Conservation (phyloP, 2,113 vertebrate species). For the Prunella fulvescens region DNA sequence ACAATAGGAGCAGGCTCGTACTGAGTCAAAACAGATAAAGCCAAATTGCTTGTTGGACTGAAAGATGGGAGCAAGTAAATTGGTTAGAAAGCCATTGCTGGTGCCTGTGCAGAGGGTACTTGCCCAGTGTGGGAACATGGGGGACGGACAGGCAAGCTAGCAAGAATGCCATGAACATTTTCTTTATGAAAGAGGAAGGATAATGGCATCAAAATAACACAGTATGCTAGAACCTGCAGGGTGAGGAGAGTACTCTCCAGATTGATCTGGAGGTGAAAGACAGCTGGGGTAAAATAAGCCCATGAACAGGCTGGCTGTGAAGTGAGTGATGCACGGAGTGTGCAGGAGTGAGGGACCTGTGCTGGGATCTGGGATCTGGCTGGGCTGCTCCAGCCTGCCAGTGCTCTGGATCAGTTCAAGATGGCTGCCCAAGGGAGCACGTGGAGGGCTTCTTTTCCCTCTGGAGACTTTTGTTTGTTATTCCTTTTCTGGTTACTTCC, state of each 20-base stretch:
- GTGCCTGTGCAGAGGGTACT: neutral
- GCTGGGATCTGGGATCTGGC: neutral
- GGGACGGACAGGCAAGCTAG: neutral
- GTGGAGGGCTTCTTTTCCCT: neutral
- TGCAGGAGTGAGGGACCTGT: neutral
- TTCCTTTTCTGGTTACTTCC: constrained; percentile 46
- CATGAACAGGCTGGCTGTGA: neutral
- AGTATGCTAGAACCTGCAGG: neutral
- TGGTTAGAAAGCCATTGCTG: neutral
- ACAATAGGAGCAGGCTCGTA: constrained; percentile 17
- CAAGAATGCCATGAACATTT: neutral
- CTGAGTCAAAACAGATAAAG: constrained; percentile 42
- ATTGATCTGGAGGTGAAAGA: neutral
- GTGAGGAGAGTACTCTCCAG: neutral
- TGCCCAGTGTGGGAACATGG: neutral
- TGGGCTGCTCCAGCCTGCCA: neutral
- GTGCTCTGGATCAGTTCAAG: neutral
- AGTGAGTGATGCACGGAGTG: neutral
- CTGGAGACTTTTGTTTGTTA: constrained; percentile 36
- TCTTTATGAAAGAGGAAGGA: neutral
- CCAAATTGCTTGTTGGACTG: constrained; percentile 17
- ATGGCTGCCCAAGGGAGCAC: constrained; percentile 2
- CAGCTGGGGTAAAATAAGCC: neutral
- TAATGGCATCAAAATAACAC: neutral
- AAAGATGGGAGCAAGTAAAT: neutral